A percentile compares a stretch with the other conserved stretches of the same genome.
phyloP scores from a whole-genome alignment of 2,888 invertebrate species.

The Thecocarcelia acutangulata region DNA sequence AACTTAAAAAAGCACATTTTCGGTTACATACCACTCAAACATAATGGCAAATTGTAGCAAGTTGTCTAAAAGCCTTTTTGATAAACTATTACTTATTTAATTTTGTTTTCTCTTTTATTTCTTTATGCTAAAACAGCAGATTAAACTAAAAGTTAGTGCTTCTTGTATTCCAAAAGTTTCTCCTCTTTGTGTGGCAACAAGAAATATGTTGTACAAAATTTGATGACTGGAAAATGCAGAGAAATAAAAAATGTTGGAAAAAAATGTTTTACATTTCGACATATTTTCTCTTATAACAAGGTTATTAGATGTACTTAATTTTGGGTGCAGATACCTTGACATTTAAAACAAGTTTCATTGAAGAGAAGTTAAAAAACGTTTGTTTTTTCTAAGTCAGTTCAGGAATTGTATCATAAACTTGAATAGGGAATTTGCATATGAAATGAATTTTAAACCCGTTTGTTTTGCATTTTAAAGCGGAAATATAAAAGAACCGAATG shows the following conservation, averaged over 20 bases:
- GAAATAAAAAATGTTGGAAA: not conserved
- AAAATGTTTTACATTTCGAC: not conserved
- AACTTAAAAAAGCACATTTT: conserved; percentile 42
- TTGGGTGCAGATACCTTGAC: conserved; percentile 39
- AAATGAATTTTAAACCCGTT: too few relatives aligned
- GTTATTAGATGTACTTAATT: conserved; percentile 32
- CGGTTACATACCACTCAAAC: conserved; percentile 51
- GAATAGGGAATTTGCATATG: too few relatives aligned
- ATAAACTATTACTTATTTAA: conserved; percentile 58
- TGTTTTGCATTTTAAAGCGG: too few relatives aligned
- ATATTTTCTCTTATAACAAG: conserved; percentile 35
- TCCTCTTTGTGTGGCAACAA: conserved; percentile 5
- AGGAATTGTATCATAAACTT: too few relatives aligned
- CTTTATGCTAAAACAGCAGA: conserved; percentile 42
- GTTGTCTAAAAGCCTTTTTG: conserved; percentile 65
- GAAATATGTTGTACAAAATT: not conserved
- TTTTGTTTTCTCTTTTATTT: conserved; percentile 1
- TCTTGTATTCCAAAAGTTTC: conserved; percentile 7
- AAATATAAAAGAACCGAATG: too few relatives aligned
- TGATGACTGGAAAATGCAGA: conserved; percentile 2
- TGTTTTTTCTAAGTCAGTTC: too few relatives aligned
- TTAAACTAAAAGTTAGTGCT: conserved; percentile 54
- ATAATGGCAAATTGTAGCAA: conserved; percentile 67
- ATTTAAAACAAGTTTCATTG: conserved; percentile 18
- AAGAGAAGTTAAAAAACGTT: too few relatives aligned